Base-by-base conservation (phyloP, 2,113 vertebrate species). In the Ctenomys sociabilis region DNA sequence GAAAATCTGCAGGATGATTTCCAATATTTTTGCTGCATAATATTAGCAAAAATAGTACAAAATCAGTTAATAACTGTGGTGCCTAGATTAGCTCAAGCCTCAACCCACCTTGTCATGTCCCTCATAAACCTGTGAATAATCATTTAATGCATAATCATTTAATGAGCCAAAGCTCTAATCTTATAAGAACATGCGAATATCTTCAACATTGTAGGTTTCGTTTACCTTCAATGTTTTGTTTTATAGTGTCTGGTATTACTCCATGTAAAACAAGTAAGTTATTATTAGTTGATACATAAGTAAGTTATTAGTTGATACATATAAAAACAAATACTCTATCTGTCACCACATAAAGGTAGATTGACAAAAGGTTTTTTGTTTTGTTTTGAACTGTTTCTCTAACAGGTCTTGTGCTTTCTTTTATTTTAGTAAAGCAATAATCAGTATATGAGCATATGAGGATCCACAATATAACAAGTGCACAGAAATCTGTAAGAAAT, bases 301-400 rank as follows among this genome's bases (percentile, higher is more conserved):
- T 37, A 52, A 72, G 5, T 63, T 83, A 45, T 80, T 43, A 75
- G 40, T 88, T 91, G 88, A 94, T 43, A 96, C 14, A 45, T 85
- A 96, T 88, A 91, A 96, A 90, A 91, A 83, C 77, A 88, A 96
- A 94, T 91, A 83, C 45, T 95, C 77, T 81, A 83, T 86, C 91
- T 94, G 7, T 22, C 1, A 93, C 52, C 54, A 66, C 35, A 86
- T 91, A 85, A 96, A 94, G 88, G 91, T 83, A 77, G 63, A 61
- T 66, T 91, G 49, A 94, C 30, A 95, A 85, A 90, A 88, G 3
- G 72, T 80, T 95, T 82, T 86, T 30, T 35, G 3, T 49, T 10
- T 73, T 72, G 19, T 7, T 10, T 40, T 40, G 9, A 1, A 95
- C 26, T 73, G 3, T 94, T 84, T 89, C 19, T 54, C 11, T 13